Base-by-base conservation (phyloP, 2,888 invertebrate species). In the Oscheius sp. region DNA sequence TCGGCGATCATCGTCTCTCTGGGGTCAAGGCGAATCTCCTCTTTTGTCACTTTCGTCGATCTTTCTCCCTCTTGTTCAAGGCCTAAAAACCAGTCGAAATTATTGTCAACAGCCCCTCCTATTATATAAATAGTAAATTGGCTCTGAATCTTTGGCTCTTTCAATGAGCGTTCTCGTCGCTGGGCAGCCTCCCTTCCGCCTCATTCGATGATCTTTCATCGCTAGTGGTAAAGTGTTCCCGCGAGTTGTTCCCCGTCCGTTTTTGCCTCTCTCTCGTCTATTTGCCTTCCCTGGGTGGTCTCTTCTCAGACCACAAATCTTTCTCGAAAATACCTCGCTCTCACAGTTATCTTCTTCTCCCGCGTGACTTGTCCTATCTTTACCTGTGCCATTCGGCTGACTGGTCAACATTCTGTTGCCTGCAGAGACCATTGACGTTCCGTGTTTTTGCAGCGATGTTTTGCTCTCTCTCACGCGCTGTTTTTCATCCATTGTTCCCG, bases 341-440 rank as follows among this genome's bases (percentile, higher is more conserved):
- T 22, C n/a, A 32, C 28, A 41, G 41, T 41, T 51, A 32, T 33
- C 24, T 51, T 6, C 17, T 6, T 26, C 14, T 12, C 20, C 41
- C 56, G 17, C 33, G 56, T 38, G 41, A 56, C 56, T 17, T 3
- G 8, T 22, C 17, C 26, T 24, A 28, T 50, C 30, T 28, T 50
- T 28, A 30, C 26, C 26, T 14, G 3, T 47, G 47, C 8, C 9
- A 47, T 9, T n/a, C n/a, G 30, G 50, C 50, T 50, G 41, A 22
- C 26, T n/a, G 50, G 50, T 50, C 50, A 50, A 50, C 50, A 50
- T 50, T 14, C 28, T 50, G 50, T 50, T 50, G 50, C 26, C 50
- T 50, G 5, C 41, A 47, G 20, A 47, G 47, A 47, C 47, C 47
- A 47, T n/a, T 50, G 50, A 50, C 50, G 50, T 50, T 20, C 8